These are phyloP conservation scores for Prionace glauca DNA, from an alignment of 2,797 vertebrate species.

Conservation along the genomic window DNA sequence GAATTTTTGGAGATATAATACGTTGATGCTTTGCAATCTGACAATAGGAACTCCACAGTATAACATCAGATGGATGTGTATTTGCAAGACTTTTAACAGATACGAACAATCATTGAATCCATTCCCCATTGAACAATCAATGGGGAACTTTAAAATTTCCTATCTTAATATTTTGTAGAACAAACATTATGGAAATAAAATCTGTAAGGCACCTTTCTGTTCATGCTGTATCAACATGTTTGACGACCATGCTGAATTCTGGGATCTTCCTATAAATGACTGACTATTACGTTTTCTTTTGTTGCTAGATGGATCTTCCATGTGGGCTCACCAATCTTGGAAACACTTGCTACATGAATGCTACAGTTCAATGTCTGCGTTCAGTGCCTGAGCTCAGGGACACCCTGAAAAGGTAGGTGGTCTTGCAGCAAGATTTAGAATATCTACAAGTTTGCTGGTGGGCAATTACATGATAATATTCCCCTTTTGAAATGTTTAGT, in stretches of 20 bases:
- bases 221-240: not conserved
- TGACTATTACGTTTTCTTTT: conserved; percentile 41
- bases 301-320: conserved; percentile 88
- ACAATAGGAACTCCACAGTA: no score
- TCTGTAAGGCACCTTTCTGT: not conserved
- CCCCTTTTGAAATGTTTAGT: not conserved
- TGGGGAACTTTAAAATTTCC: not conserved
- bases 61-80: no score
- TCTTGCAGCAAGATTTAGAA: not conserved
- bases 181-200: not conserved
- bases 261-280: not conserved
- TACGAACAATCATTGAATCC: not conserved
- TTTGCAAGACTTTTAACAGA: not conserved
- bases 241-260: not conserved
- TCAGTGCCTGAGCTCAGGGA: conserved; percentile 95
- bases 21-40: no score
- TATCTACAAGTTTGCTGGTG: not conserved
- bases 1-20: no score
- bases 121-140: no score
- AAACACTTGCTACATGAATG: conserved; percentile 99
- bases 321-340: conserved; percentile 95
- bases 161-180: not conserved
- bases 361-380: conserved; percentile 96
- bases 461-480: not conserved
- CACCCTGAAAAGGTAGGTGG: conserved; percentile 76